Base-by-base conservation (phyloP, 2,113 vertebrate genomes). In the Sigmodon hispidus region DNA sequence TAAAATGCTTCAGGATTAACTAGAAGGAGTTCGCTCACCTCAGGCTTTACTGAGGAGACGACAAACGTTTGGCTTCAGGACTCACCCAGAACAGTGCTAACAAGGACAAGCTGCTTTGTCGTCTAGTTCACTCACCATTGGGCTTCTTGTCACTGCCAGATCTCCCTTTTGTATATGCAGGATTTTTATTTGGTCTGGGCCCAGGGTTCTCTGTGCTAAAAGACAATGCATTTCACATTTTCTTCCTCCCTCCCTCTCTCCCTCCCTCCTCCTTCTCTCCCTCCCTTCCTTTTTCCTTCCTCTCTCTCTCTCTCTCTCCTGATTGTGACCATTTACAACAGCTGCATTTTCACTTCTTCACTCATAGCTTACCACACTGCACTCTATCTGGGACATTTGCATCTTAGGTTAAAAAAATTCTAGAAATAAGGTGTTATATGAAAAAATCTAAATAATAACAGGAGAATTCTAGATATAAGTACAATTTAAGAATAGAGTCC, bases 1-100 rank as follows among this genome's bases (percentile, higher is more conserved):
- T 93, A 94, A 89, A 95, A 96, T 94, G 50, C 55, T 94, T 93
- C 63, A 79, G 94, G 94, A 93, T 96, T 94, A 96, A 87, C 69
- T 84, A 67, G 79, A 79, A 80, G 72, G 73, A 89, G 77, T 89
- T 88, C 67, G 40, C 9, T 86, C 59, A 84, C 79, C 67, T 17
- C 11, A 59, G 34, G 52, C 43, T 81, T 91, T 77, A 31, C 36
- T 24, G 77, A 70, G 29, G 48, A 19, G 94, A 84, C 95, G 83
- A 70, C 77, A 75, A 89, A 87, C 97, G 87, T 84, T 92, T 97
- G 97, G 93, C 81, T 31, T 36, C 3, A 59, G 73, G 75, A 29
- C 55, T 86, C 45, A 45, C 40, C 48, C 83, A 65, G 96, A 77
- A 73, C 79, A 77, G 69, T 16, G 4, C 40, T 40, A 16, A 81